Percentiles rank a stretch among this genome's conserved stretches.
These are phyloP conservation scores for Campaea margaritaria DNA, from an alignment of 2,888 invertebrate genomes.

Conservation along the genomic window DNA sequence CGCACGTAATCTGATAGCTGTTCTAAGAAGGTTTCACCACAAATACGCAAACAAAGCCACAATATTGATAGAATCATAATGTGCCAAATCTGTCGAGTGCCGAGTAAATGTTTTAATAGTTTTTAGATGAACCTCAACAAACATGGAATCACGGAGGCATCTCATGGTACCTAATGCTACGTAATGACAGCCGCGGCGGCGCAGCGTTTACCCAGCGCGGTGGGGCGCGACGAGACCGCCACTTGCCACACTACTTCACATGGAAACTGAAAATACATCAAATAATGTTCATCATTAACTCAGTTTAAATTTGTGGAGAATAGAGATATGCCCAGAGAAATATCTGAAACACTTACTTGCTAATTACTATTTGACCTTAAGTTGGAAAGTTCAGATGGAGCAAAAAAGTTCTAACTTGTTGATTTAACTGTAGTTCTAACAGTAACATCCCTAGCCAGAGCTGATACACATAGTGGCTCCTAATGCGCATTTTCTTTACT, in stretches of 20 bases:
- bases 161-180: neutral
- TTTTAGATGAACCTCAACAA: neutral
- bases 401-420: no score
- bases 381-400: no score
- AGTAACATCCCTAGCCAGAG: no score
- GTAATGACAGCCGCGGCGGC: neutral
- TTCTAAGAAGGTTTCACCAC: conserved; percentile 2
- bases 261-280: neutral
- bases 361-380: no score
- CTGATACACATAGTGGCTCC: no score
- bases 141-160: conserved; percentile 2
- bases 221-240: conserved; percentile 1
- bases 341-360: no score
- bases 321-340: no score
- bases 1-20: no score
- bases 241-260: neutral
- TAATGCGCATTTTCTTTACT: no score
- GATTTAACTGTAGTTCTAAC: no score
- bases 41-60: conserved; percentile 4
- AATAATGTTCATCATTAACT: no score
- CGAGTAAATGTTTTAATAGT: conserved; percentile 1
- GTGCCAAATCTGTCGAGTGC: conserved; percentile 10
- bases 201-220: neutral
- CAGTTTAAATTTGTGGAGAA: no score
- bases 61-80: conserved; percentile 14